Evolutionary conservation across 2,797 vertebrate species (phyloP).

Genomic region (Gambelia wislizenii): DNA sequence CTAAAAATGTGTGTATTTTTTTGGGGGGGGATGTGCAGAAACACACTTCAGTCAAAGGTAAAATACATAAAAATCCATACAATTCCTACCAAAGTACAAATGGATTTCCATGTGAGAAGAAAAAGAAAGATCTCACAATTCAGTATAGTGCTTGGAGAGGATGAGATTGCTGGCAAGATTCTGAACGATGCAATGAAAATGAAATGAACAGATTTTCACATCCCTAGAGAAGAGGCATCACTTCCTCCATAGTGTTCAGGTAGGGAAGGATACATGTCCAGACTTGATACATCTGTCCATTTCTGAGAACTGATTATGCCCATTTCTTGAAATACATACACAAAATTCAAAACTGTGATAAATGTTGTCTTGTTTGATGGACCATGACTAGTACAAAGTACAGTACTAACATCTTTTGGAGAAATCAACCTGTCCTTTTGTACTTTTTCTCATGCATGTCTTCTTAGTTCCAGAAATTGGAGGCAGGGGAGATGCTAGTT

Average conservation of each 20-base stretch:
- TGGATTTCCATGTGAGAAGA: background rate
- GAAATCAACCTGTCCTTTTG: too few relatives aligned
- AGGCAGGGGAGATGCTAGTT: too few relatives aligned
- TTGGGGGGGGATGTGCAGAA: background rate
- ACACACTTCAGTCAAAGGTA: background rate
- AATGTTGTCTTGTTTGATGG: too few relatives aligned
- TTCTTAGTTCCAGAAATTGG: too few relatives aligned
- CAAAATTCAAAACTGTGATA: too few relatives aligned
- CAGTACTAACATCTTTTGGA: too few relatives aligned
- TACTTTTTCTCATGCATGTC: too few relatives aligned
- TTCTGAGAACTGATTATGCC: too few relatives aligned
- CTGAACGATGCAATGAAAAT: background rate
- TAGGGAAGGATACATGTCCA: too few relatives aligned
- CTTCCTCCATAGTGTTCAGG: background rate
- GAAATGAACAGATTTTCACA: background rate
- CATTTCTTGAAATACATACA: too few relatives aligned
- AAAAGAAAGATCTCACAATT: background rate
- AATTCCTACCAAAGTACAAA: background rate
- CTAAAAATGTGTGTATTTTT: background rate
- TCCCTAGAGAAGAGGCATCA: background rate
- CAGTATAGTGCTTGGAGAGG: background rate
- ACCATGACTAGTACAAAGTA: too few relatives aligned
- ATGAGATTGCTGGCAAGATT: background rate
- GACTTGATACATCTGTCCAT: too few relatives aligned
- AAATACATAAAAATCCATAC: background rate